Evolutionary conservation across 2,888 invertebrate species (phyloP).

Genomic region (Pycnomerus fuliginosus): DNA sequence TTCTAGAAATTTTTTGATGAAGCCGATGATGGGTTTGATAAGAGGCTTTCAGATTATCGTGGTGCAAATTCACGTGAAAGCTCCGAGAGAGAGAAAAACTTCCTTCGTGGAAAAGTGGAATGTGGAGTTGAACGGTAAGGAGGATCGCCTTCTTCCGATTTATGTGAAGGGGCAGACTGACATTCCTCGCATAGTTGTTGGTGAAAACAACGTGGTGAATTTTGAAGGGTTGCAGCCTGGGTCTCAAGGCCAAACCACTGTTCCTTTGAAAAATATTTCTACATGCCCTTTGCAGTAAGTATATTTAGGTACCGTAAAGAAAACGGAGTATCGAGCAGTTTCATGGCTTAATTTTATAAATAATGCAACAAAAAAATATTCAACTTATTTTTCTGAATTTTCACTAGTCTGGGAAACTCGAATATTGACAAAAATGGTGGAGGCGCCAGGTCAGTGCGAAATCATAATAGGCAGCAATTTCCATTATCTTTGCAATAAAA

Average conservation of each 20-base stretch:
- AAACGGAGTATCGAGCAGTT: too few relatives aligned
- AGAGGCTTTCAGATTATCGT: slow-evolving; percentile 47
- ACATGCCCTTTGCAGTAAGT: slow-evolving; percentile 18
- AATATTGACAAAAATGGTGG: too few relatives aligned
- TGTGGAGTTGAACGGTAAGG: slow-evolving; percentile 50
- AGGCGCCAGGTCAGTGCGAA: too few relatives aligned
- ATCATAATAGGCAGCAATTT: too few relatives aligned
- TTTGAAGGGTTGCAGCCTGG: slow-evolving; percentile 48
- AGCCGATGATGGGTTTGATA: slow-evolving; percentile 53
- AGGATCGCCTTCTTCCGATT: slow-evolving; percentile 42
- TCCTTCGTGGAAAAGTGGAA: slow-evolving; percentile 53
- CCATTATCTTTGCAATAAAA: too few relatives aligned
- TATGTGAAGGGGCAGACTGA: slow-evolving; percentile 51
- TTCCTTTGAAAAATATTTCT: slow-evolving; percentile 49
- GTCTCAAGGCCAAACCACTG: slow-evolving; percentile 39
- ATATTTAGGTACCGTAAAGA: too few relatives aligned
- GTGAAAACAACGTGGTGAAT: slow-evolving; percentile 40
- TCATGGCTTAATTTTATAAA: too few relatives aligned
- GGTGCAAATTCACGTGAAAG: slow-evolving; percentile 46
- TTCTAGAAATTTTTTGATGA: slow-evolving; percentile 48
- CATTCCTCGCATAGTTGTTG: slow-evolving; percentile 44
- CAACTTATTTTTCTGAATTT: too few relatives aligned
- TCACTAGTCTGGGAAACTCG: too few relatives aligned
- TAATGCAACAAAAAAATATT: too few relatives aligned
- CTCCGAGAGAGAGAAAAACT: slow-evolving; percentile 33